phyloP scores from a whole-genome alignment of 2,113 vertebrate genomes.

The Oncorhynchus kisutch region DNA sequence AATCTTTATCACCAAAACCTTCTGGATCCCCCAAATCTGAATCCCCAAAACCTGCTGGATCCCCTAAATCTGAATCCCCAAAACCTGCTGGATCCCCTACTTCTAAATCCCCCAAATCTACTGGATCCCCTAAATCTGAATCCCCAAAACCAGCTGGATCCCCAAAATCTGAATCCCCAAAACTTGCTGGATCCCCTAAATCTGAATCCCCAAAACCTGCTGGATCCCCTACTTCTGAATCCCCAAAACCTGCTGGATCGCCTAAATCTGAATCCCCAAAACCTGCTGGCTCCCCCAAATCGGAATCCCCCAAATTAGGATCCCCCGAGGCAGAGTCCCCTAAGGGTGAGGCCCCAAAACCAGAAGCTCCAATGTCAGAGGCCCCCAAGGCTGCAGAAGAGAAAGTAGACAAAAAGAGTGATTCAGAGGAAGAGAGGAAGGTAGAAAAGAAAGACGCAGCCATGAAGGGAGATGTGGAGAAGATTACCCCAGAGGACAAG shows the following conservation, averaged over 20 bases:
- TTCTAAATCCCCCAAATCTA: constrained; percentile 8
- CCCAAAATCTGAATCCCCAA: constrained; percentile 39
- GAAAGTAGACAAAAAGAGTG: constrained; percentile 66
- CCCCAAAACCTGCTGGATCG: constrained; percentile 1
- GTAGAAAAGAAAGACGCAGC: constrained; percentile 75
- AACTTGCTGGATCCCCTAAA: constrained; percentile 38
- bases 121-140: constrained; percentile 42
- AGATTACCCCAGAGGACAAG: constrained; percentile 83
- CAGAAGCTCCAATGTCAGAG: constrained; percentile 19
- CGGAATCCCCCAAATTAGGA: constrained; percentile 19
- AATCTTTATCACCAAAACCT: constrained; percentile 46
- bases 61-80: constrained; percentile 25
- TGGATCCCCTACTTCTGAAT: constrained; percentile 12
- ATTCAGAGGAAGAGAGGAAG: constrained; percentile 64
- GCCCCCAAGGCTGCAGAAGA: constrained; percentile 59
- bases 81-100: constrained; percentile 36
- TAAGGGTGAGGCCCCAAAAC: constrained; percentile 32
- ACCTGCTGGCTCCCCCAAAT: not conserved
- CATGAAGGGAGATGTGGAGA: constrained; percentile 67
- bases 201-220: not conserved
- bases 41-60: constrained; percentile 18
- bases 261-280: constrained; percentile 28
- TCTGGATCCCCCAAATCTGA: constrained; percentile 29
- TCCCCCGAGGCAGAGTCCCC: constrained; percentile 19
- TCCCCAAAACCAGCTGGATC: constrained; percentile 46